A percentile compares a stretch with the other conserved stretches of the same genome.
These are phyloP conservation scores for Hydrotaea diabolus DNA, from an alignment of 2,888 invertebrate species.

Conservation along the genomic window DNA sequence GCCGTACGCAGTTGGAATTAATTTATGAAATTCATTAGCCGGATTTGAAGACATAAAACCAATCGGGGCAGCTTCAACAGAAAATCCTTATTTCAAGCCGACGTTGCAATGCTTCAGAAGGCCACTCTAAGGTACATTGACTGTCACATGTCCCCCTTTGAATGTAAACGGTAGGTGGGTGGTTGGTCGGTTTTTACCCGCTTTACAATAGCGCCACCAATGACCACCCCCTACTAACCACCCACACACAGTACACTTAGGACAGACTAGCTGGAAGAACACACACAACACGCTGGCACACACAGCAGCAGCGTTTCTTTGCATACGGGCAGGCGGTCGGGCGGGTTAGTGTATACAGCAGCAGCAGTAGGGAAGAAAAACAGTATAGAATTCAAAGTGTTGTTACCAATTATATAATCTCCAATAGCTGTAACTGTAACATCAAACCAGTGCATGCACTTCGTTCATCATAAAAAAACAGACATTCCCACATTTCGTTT, in stretches of 20 bases:
- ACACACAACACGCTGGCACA: conserved; percentile 21
- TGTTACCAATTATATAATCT: conserved; percentile 62
- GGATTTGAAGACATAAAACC: too few species aligned
- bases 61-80: too few species aligned
- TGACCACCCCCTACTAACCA: conserved; percentile 1
- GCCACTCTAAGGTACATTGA: too few species aligned
- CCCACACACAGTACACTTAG: conserved; percentile 6
- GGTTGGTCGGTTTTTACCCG: too few species aligned
- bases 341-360: neutral
- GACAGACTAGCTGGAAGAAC: neutral
- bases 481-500: neutral
- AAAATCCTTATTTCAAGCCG: too few species aligned
- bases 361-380: neutral
- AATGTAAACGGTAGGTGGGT: too few species aligned
- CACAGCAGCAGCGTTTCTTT: conserved; percentile 20
- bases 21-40: too few species aligned
- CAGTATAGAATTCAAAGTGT: conserved; percentile 8
- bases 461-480: neutral
- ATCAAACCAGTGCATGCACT: neutral
- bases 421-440: neutral
- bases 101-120: too few species aligned
- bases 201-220: neutral
- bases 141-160: too few species aligned
- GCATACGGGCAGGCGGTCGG: neutral
- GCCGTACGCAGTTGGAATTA: too few species aligned